A percentile compares a stretch with the other conserved stretches of the same genome.
phyloP scores from a whole-genome alignment of 2,888 invertebrate species.

The Eupithecia subumbrata region DNA sequence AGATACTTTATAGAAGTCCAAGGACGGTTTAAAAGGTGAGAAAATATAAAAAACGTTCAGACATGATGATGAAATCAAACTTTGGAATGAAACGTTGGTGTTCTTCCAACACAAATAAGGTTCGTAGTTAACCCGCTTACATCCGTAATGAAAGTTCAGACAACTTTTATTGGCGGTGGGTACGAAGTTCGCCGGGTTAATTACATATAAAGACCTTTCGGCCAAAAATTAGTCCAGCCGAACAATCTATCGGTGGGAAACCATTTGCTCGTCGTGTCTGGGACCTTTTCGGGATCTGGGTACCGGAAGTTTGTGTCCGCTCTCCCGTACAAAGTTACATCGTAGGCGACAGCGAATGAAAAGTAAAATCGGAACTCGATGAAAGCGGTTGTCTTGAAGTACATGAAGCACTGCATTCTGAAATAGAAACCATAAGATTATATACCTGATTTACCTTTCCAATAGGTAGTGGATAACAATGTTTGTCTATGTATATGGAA shows the following conservation, averaged over 20 bases:
- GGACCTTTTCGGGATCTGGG: neutral
- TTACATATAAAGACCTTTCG: neutral
- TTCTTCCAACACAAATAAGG: too few species aligned
- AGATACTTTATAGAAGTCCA: too few species aligned
- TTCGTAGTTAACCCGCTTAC: too few species aligned
- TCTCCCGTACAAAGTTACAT: neutral
- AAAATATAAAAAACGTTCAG: too few species aligned
- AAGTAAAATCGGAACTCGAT: conserved; percentile 6
- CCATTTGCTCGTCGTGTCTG: neutral
- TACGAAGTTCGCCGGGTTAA: neutral
- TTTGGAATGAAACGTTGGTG: too few species aligned
- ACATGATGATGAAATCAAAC: too few species aligned
- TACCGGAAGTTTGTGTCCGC: neutral
- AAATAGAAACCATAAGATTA: neutral
- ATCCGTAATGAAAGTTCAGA: too few species aligned
- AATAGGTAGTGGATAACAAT: neutral
- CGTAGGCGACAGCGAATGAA: neutral
- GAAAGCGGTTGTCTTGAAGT: conserved; percentile 2
- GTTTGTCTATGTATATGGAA: too few species aligned
- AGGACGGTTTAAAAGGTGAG: too few species aligned
- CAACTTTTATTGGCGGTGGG: too few species aligned
- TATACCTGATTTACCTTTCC: neutral
- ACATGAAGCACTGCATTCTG: neutral
- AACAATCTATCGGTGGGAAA: neutral
- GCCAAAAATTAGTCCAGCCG: neutral